A percentile compares a stretch with the other conserved stretches of the same genome.
These are phyloP conservation scores for Tortrix viridana DNA, from an alignment of 2,888 invertebrate species.

Conservation along the genomic window DNA sequence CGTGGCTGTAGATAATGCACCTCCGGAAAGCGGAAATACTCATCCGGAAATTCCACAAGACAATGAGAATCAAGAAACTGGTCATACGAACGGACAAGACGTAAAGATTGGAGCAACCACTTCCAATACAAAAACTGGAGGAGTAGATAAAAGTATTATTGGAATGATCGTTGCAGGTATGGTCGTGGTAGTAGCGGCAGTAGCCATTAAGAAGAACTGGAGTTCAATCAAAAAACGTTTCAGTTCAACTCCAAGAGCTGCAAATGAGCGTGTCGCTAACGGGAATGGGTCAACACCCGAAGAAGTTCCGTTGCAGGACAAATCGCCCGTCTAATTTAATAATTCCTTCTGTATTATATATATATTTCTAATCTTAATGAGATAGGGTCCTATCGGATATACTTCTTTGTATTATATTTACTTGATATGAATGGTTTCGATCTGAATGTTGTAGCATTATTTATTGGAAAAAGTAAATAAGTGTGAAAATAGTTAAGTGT, in stretches of 20 bases:
- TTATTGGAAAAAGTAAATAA: slow-evolving; percentile 48
- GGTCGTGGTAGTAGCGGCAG: slow-evolving; percentile 78
- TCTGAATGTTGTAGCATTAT: slow-evolving; percentile 65
- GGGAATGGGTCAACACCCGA: slow-evolving; percentile 69
- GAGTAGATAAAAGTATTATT: slow-evolving; percentile 81
- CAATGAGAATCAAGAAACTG: slow-evolving; percentile 13
- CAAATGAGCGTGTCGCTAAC: slow-evolving; percentile 60
- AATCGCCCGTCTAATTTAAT: slow-evolving; percentile 66
- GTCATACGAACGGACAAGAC: slow-evolving; percentile 45
- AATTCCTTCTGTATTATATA: slow-evolving; percentile 38
- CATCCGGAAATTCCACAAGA: slow-evolving; percentile 13
- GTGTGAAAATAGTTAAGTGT: slow-evolving; percentile 32
- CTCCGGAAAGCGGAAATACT: slow-evolving; percentile 43
- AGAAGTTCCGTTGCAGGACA: slow-evolving; percentile 76
- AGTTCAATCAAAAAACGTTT: slow-evolving; percentile 76
- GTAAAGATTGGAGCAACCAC: slow-evolving; percentile 68
- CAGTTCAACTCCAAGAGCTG: slow-evolving; percentile 65
- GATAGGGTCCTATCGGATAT: too few species aligned
- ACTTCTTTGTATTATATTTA: slow-evolving; percentile 2
- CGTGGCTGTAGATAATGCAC: slow-evolving; percentile 19
- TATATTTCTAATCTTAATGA: too few species aligned
- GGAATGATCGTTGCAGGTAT: slow-evolving; percentile 81
- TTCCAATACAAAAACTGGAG: slow-evolving; percentile 63
- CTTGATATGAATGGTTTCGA: slow-evolving; percentile 63
- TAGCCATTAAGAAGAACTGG: slow-evolving; percentile 84